Evolutionary conservation across 2,113 vertebrate species (phyloP).

Genomic region (Plecotus auritus): DNA sequence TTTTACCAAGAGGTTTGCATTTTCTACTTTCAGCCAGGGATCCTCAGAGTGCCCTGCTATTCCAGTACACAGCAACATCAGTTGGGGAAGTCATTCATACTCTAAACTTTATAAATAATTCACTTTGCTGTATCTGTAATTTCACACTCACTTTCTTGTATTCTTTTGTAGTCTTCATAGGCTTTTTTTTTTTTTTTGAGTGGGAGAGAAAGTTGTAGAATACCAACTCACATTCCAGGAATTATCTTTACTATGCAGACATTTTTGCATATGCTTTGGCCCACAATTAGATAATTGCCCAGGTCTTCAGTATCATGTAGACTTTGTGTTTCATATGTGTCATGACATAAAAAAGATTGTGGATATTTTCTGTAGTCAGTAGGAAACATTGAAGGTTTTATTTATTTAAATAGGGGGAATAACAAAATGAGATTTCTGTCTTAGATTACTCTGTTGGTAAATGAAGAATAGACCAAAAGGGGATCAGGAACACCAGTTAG

Average conservation of each 20-base stretch:
- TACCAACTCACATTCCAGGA: neutral
- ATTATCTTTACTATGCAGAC: neutral
- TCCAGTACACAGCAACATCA: neutral
- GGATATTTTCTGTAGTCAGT: neutral
- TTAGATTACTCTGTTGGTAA: neutral
- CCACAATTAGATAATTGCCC: neutral
- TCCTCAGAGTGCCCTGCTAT: neutral
- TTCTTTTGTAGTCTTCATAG: neutral
- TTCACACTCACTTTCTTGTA: neutral
- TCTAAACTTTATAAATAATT: conserved; percentile 27
- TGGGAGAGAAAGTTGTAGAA: neutral
- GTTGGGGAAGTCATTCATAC: neutral
- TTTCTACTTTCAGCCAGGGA: neutral
- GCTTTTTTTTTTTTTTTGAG: conserved; percentile 42
- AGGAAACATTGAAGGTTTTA: neutral
- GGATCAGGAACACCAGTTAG: neutral
- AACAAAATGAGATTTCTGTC: neutral
- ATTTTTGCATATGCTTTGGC: neutral
- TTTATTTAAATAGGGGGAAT: neutral
- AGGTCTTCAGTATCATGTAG: neutral
- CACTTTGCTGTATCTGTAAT: neutral
- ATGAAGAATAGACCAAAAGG: neutral
- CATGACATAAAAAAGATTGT: neutral
- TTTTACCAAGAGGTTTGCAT: neutral
- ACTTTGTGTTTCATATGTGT: neutral